Percentiles rank a stretch among this genome's conserved stretches.
Evolutionary conservation across 2,113 vertebrate species (phyloP).

Genomic region (Jaculus jaculus): DNA sequence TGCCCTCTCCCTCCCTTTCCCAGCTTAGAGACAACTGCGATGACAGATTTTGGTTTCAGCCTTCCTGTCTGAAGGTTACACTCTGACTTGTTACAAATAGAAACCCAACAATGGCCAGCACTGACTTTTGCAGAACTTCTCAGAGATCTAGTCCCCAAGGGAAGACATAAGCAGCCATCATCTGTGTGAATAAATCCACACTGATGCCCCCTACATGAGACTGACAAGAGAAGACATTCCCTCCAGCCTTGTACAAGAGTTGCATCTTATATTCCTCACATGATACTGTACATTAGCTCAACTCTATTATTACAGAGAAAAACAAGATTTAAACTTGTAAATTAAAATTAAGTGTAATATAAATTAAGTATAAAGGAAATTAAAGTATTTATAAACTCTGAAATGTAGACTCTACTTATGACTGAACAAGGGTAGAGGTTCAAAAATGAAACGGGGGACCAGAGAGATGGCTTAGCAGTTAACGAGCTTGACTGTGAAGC

Average conservation of each 20-base stretch:
- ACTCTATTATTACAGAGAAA: neutral
- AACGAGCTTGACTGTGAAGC: too few species aligned
- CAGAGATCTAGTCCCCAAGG: neutral
- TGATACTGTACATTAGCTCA: neutral
- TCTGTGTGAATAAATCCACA: neutral
- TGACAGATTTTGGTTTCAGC: neutral
- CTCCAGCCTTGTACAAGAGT: neutral
- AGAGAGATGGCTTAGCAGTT: too few species aligned
- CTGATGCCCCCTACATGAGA: neutral
- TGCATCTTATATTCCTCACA: neutral
- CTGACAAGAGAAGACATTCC: neutral
- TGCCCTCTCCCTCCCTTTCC: neutral
- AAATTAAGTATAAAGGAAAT: neutral
- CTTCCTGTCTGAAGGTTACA: neutral
- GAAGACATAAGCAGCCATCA: too few species aligned
- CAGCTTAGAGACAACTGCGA: neutral
- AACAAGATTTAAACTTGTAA: neutral
- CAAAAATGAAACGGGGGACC: neutral
- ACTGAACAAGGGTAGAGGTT: neutral
- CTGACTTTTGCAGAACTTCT: neutral
- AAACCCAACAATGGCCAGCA: neutral
- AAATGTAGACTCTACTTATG: neutral
- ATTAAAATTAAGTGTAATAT: neutral
- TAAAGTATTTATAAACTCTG: neutral
- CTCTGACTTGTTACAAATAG: neutral